These are phyloP conservation scores for Pammene fasciana DNA, from an alignment of 2,888 invertebrate genomes.

Conservation along the genomic window DNA sequence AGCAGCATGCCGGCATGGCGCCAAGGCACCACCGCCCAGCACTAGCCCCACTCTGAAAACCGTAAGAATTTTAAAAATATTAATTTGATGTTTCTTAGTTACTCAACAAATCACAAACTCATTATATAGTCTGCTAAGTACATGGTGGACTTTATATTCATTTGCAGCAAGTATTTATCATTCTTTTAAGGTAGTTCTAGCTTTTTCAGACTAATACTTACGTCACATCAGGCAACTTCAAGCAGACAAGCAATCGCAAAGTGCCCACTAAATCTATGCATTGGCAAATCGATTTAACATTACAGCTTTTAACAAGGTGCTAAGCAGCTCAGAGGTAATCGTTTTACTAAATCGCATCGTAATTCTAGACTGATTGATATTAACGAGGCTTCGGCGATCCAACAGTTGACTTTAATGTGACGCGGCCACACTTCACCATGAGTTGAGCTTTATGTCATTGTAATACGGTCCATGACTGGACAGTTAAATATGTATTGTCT, in stretches of 20 bases:
- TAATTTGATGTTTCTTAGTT: no score
- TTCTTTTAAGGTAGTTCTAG: no score
- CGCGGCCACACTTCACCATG: not conserved
- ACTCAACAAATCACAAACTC: no score
- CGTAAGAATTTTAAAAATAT: no score
- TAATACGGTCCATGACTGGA: not conserved
- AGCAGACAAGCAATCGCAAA: not conserved
- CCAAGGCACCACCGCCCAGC: conserved; percentile 40
- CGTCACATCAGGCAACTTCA: not conserved
- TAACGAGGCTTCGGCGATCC: conserved; percentile 5
- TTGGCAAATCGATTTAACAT: not conserved
- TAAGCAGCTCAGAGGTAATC: not conserved
- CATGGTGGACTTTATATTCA: no score
- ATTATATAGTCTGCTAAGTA: no score
- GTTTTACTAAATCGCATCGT: conserved; percentile 8
- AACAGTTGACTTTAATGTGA: conserved; percentile 9
- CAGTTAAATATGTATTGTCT: not conserved
- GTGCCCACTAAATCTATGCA: not conserved
- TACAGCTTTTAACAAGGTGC: conserved; percentile 10
- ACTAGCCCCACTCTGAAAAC: conserved; percentile 28
- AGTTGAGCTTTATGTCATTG: not conserved
- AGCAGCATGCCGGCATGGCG: conserved; percentile 85
- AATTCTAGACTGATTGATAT: conserved; percentile 17
- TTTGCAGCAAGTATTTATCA: no score
- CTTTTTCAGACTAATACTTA: not conserved